Base-by-base conservation (phyloP, 2,797 vertebrate genomes). In the Bryconaethiops microstoma region DNA sequence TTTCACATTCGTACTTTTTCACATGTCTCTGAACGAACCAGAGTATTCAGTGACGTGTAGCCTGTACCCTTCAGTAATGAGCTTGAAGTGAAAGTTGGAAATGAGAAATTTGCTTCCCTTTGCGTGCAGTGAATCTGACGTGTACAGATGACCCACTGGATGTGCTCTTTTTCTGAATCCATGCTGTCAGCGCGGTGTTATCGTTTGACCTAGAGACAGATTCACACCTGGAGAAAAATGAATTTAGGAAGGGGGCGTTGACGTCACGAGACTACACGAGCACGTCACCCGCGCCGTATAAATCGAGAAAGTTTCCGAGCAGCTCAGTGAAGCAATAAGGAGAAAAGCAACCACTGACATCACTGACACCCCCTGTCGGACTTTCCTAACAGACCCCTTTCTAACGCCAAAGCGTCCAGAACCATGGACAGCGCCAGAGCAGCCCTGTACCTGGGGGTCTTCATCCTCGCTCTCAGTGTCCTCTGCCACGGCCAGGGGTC, bases 371-470 rank as follows among this genome's bases (percentile, higher is more conserved):
- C 25, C 48, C 19, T 52, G 9, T 16, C 35, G 35, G 35, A 7
- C 48, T 69, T 17, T 7, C 25, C 29, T 59, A 35, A 50, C 39
- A 13, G 9, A 48, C 12, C 19, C 23, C 63, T 9, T 23, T 12
- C 29, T 35, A 35, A 52, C 42, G 19, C 76, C 71, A 67, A 65
- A 55, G 39, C 39, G 14, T 72, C 74, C 42, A 62, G 81, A 48
- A 80, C 78, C 85, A 95, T 95, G 94, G 93, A 94, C 87, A 90
- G 89, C 17, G 55, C 90, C 21, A 88, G 91, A 57, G 79, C 85
- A 0, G 79, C 85, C 0, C 67, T 94, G 81, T 93, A 86, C 85
- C 89, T 94, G 85, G 88, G 91, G 54, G 73, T 92, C 81, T 90
- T 90, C 80, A 85, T 94, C 86, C 88, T 91, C 7, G 64, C 93